Evolutionary conservation across 2,797 vertebrate species (phyloP).

Genomic region (Natrix natrix): DNA sequence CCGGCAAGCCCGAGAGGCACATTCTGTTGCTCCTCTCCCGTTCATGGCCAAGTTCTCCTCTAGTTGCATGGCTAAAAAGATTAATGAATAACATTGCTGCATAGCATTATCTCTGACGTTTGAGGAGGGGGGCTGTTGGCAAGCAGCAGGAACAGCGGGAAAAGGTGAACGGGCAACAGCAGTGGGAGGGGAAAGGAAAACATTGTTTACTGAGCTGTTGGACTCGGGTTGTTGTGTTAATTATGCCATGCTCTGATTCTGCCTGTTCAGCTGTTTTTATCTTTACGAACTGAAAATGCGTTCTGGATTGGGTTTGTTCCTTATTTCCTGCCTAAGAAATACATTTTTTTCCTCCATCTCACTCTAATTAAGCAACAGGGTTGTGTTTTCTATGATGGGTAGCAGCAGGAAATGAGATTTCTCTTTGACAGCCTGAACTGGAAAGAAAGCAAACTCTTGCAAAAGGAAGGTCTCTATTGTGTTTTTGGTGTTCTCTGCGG

Average conservation of each 20-base stretch:
- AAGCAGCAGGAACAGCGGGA: background rate
- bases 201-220: background rate
- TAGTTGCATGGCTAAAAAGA: background rate
- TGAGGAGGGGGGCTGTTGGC: background rate
- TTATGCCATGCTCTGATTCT: background rate
- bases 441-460: background rate
- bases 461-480: background rate
- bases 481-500: background rate
- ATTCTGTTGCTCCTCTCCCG: background rate
- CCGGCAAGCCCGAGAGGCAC: no score
- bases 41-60: background rate
- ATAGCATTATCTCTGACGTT: background rate
- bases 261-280: background rate
- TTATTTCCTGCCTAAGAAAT: background rate
- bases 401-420: background rate
- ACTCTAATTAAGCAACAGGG: background rate
- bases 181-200: background rate
- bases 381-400: background rate
- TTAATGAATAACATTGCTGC: constrained; percentile 8
- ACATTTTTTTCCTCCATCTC: background rate
- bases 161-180: background rate
- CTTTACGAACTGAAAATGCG: background rate
- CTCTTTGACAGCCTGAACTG: background rate
- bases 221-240: background rate
- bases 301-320: background rate